These are phyloP conservation scores for Watsonalla cultraria DNA, from an alignment of 2,888 invertebrate species.

Conservation along the genomic window DNA sequence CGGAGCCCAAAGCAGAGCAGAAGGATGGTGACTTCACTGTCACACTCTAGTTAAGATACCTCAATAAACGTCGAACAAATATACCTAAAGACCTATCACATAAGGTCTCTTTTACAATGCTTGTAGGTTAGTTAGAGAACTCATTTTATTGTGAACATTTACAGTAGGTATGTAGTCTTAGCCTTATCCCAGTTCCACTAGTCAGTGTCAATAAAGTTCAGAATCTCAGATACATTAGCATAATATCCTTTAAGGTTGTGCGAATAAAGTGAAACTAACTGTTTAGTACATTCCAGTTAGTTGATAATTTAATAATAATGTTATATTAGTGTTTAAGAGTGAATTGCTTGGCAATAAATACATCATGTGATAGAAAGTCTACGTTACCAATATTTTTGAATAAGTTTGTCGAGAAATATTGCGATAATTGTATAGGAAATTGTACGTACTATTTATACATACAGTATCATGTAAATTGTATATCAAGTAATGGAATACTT, in stretches of 20 bases:
- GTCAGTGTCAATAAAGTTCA: constrained; percentile 32
- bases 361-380: background rate
- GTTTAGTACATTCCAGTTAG: constrained; percentile 21
- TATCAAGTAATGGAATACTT: background rate
- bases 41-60: constrained; percentile 43
- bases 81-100: background rate
- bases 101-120: background rate
- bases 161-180: too few relatives aligned
- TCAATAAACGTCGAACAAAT: background rate
- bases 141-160: too few relatives aligned
- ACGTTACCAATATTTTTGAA: constrained; percentile 19
- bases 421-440: background rate
- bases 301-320: constrained; percentile 8
- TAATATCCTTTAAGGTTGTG: constrained; percentile 29
- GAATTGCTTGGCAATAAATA: constrained; percentile 15
- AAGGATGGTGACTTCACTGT: constrained; percentile 69
- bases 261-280: constrained; percentile 7
- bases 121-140: too few relatives aligned
- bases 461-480: background rate
- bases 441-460: background rate
- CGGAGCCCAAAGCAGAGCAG: constrained; percentile 58
- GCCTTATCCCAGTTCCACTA: constrained; percentile 25
- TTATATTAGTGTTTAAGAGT: constrained; percentile 20
- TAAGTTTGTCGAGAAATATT: background rate
- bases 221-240: constrained; percentile 23